Percentiles rank a stretch among this genome's conserved stretches.
These are phyloP conservation scores for Alethe castanea DNA, from an alignment of 2,113 vertebrate genomes.

Conservation along the genomic window DNA sequence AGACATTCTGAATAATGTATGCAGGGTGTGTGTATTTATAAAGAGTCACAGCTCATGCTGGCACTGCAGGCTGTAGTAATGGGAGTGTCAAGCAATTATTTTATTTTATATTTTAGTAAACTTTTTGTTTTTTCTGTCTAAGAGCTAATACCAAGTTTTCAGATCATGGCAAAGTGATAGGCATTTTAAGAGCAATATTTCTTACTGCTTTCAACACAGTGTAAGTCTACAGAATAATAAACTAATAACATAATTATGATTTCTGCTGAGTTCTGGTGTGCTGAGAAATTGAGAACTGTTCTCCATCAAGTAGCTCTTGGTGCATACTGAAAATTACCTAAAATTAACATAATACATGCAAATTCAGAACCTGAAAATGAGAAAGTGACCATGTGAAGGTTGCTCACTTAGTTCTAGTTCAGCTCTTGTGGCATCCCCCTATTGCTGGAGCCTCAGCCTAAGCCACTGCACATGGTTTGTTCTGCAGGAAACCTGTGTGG, in stretches of 20 bases:
- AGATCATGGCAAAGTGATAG: not conserved
- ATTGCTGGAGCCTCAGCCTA: not conserved
- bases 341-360: not conserved
- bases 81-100: not conserved
- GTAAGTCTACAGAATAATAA: not conserved
- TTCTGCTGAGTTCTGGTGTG: not conserved
- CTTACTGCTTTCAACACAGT: not conserved
- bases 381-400: accelerated
- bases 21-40: not conserved
- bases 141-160: not conserved
- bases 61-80: not conserved
- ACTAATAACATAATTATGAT: not conserved
- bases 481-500: not conserved
- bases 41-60: not conserved
- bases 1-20: not conserved
- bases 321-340: not conserved
- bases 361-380: not conserved
- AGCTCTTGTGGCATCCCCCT: not conserved
- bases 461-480: accelerated
- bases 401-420: accelerated
- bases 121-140: not conserved
- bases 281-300: not conserved
- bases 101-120: not conserved
- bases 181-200: not conserved
- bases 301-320: not conserved